These are phyloP conservation scores for Poeciliopsis turrubarensis DNA, from an alignment of 2,113 vertebrate species.

Conservation along the genomic window DNA sequence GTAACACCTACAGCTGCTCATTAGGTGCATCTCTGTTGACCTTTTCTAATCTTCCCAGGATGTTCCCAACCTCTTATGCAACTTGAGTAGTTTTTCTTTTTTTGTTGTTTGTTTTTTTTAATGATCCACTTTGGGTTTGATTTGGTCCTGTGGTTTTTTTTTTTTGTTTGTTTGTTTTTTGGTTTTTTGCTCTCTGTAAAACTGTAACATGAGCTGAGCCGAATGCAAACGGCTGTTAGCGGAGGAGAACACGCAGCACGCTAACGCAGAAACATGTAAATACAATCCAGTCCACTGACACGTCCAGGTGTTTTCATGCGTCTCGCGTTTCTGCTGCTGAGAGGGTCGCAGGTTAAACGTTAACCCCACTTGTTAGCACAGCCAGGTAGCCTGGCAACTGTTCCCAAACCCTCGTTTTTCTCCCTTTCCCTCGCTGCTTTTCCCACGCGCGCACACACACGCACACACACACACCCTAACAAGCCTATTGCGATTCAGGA, in stretches of 20 bases:
- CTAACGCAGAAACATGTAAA: constrained; percentile 27
- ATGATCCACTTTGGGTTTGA: background rate
- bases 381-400: constrained; percentile 36
- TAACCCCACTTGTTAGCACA: constrained; percentile 62
- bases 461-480: constrained; percentile 48
- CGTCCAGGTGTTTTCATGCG: constrained; percentile 29
- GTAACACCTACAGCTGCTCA: background rate
- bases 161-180: too few species aligned
- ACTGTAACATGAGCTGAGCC: constrained; percentile 30
- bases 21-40: background rate
- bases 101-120: background rate
- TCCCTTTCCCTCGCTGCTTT: constrained; percentile 31
- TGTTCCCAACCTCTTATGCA: background rate
- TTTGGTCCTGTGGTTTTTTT: background rate
- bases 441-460: constrained; percentile 35
- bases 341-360: constrained; percentile 58
- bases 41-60: background rate
- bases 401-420: constrained; percentile 3
- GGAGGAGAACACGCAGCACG: background rate
- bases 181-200: background rate
- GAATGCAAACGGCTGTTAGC: constrained; percentile 30
- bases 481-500: constrained; percentile 69
- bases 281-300: constrained; percentile 15
- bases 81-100: background rate
- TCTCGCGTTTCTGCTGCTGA: constrained; percentile 38